Evolutionary conservation across 2,797 vertebrate genomes (phyloP).

Genomic region (Chelidonichthys spinosus): DNA sequence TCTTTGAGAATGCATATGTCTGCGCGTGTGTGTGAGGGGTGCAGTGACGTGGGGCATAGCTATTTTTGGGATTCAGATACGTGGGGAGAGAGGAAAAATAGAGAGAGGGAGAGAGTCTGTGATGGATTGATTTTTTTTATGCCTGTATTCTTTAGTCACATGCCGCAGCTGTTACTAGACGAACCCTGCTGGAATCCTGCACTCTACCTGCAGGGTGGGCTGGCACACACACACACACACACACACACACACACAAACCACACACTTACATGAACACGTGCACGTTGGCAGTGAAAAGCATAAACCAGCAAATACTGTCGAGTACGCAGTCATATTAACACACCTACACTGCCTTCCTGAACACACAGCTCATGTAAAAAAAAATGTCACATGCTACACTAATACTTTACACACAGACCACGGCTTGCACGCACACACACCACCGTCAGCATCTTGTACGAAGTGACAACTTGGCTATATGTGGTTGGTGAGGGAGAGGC

Average conservation of each 20-base stretch:
- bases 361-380: slow-evolving; percentile 26
- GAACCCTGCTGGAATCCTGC: slow-evolving; percentile 58
- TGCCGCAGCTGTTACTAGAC: slow-evolving; percentile 70
- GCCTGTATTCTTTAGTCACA: slow-evolving; percentile 63
- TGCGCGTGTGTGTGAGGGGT: slow-evolving; percentile 2
- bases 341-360: background rate
- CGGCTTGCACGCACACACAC: slow-evolving; percentile 1
- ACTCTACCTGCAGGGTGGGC: slow-evolving; percentile 55
- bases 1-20: slow-evolving; percentile 5
- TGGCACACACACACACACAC: slow-evolving; percentile 39
- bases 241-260: background rate
- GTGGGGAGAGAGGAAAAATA: slow-evolving; percentile 61
- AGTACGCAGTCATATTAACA: slow-evolving; percentile 24
- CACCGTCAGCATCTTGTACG: slow-evolving; percentile 68
- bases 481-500: slow-evolving; percentile 57
- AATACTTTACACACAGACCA: slow-evolving; percentile 20
- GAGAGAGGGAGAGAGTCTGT: slow-evolving; percentile 50
- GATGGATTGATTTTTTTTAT: slow-evolving; percentile 70
- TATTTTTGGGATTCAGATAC: slow-evolving; percentile 74
- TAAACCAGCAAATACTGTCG: slow-evolving; percentile 36
- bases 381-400: slow-evolving; percentile 28
- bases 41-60: slow-evolving; percentile 61
- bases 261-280: slow-evolving; percentile 8
- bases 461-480: slow-evolving; percentile 70
- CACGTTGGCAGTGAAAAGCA: slow-evolving; percentile 23